phyloP scores from a whole-genome alignment of 2,113 vertebrate species.

The Nerophis ophidion region DNA sequence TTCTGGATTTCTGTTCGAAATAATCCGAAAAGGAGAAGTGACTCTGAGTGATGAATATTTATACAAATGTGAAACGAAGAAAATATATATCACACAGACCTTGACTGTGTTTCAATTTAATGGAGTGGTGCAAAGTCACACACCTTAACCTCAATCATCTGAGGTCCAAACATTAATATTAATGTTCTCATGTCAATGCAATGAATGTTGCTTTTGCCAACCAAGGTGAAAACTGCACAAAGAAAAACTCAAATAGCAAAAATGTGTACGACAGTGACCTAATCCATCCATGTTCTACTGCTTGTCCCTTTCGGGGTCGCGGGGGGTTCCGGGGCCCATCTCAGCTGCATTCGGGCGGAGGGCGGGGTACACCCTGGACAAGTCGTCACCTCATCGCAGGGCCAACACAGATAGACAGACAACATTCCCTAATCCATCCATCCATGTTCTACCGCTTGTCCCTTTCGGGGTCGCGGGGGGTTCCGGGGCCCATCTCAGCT shows the following conservation, averaged over 20 bases:
- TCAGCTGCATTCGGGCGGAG: no score
- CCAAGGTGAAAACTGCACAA: not conserved
- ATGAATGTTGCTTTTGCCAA: conserved; percentile 13
- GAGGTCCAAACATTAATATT: conserved; percentile 24
- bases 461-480: no score
- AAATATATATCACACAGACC: conserved; percentile 12
- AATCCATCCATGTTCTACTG: no score
- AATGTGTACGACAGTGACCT: no score
- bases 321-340: no score
- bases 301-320: no score
- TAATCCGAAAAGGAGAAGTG: conserved; percentile 15
- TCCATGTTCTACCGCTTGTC: no score
- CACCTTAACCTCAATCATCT: conserved; percentile 33
- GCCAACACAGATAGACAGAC: no score
- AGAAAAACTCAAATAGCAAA: conserved; percentile 3
- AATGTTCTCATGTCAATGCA: conserved; percentile 17
- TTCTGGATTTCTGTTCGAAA: conserved; percentile 3
- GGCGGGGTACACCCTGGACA: no score
- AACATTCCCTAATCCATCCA: no score
- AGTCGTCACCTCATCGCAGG: no score
- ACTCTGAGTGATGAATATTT: conserved; percentile 43
- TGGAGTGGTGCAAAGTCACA: conserved; percentile 25
- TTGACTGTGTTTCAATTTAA: conserved; percentile 20
- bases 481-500: no score
- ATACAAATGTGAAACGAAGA: conserved; percentile 13